Percentiles rank a stretch among this genome's conserved stretches.
These are phyloP conservation scores for Xestobium rufovillosum DNA, from an alignment of 2,888 invertebrate species.

Conservation along the genomic window DNA sequence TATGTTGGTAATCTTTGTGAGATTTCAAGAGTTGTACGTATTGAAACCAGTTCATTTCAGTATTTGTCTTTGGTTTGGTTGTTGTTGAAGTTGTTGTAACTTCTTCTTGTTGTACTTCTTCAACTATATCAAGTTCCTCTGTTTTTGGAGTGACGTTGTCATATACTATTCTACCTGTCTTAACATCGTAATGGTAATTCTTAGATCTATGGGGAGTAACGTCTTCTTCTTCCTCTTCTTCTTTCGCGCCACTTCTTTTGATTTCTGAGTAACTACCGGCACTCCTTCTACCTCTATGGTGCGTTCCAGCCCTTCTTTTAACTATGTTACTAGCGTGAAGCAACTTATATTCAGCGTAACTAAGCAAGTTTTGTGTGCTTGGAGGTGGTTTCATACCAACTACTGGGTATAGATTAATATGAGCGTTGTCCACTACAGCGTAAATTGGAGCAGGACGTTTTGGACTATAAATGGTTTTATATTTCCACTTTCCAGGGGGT, in stretches of 20 bases:
- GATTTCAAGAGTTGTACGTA: slow-evolving; percentile 34
- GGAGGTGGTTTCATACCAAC: slow-evolving; percentile 39
- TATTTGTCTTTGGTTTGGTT: slow-evolving; percentile 19
- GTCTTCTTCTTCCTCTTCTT: slow-evolving; percentile 24
- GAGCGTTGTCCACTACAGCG: slow-evolving; percentile 12
- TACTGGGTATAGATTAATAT: slow-evolving; percentile 34
- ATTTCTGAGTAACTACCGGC: slow-evolving; percentile 33
- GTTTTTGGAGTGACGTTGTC: slow-evolving; percentile 25
- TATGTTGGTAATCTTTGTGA: slow-evolving; percentile 31
- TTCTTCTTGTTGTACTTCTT: slow-evolving; percentile 29
- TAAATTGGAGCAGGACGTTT: slow-evolving; percentile 5
- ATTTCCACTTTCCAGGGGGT: slow-evolving; percentile 29
- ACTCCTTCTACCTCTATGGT: slow-evolving; percentile 27
- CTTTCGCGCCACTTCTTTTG: slow-evolving; percentile 26
- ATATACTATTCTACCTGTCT: slow-evolving; percentile 37
- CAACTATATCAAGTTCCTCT: slow-evolving; percentile 22
- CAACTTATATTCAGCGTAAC: slow-evolving; percentile 31
- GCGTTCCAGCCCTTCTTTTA: too few species aligned
- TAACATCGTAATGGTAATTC: slow-evolving; percentile 40
- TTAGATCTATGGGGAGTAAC: slow-evolving; percentile 37
- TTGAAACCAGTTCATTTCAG: slow-evolving; percentile 34
- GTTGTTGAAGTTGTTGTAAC: slow-evolving; percentile 17
- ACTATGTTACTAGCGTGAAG: slow-evolving; percentile 17
- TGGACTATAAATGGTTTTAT: slow-evolving; percentile 29
- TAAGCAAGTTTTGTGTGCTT: slow-evolving; percentile 26